These are phyloP conservation scores for Dasypus novemcinctus DNA, from an alignment of 2,113 vertebrate species.

Conservation along the genomic window DNA sequence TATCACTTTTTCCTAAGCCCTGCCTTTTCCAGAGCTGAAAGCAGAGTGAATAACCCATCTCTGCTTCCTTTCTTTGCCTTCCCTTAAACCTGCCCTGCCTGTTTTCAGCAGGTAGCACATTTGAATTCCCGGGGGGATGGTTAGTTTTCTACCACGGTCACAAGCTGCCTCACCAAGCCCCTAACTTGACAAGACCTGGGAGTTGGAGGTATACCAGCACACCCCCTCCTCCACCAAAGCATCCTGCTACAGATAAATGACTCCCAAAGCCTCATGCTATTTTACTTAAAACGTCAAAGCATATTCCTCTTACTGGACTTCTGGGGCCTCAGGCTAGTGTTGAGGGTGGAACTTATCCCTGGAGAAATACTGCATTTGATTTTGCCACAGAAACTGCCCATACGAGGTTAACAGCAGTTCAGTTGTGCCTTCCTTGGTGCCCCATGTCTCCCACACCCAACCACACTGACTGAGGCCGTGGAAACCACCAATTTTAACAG, in stretches of 20 bases:
- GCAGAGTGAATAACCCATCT: background rate
- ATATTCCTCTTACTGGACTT: background rate
- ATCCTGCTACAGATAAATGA: background rate
- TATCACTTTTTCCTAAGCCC: background rate
- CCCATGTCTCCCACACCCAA: slow-evolving; percentile 33
- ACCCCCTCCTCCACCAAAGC: background rate
- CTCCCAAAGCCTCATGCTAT: background rate
- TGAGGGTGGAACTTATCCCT: background rate
- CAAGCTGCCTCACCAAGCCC: background rate
- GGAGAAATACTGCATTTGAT: background rate
- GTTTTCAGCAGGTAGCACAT: background rate
- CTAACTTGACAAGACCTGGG: background rate
- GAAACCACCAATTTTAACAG: slow-evolving; percentile 70
- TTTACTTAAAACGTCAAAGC: background rate
- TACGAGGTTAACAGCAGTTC: slow-evolving; percentile 46
- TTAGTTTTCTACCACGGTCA: background rate
- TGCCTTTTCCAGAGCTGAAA: slow-evolving; percentile 1
- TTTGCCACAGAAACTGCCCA: slow-evolving; percentile 14
- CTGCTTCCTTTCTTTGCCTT: background rate
- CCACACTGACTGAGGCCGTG: slow-evolving; percentile 68
- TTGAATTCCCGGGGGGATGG: background rate
- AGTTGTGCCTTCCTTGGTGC: slow-evolving; percentile 57
- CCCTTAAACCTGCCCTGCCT: background rate
- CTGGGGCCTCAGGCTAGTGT: background rate
- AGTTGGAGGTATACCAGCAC: background rate